Evolutionary conservation across 2,888 invertebrate genomes (phyloP), one percentile per base, ranked within the genome.

Genomic region (Hesperia comma): DNA sequence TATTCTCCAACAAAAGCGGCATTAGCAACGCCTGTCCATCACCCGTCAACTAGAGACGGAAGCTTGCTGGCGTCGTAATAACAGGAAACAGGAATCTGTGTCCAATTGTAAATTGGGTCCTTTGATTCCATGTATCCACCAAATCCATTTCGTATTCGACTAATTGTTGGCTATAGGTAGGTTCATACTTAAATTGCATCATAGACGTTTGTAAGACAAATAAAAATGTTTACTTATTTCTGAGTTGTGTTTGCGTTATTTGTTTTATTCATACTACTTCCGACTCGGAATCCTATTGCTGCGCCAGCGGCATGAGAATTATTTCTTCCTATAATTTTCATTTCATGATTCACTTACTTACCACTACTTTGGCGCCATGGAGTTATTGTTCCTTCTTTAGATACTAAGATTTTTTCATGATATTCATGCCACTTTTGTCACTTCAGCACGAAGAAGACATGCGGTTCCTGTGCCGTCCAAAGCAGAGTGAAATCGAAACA

Each of bases 371-470:
- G 26, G 26, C 26, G 26, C 26, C 26, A 5, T 5, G 3, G 5
- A 26, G 5, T 26, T 26, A 26, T 26, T 26, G 26, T 26, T 26
- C 2, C 26, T 26, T 26, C 3, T 26, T 4, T 4, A 5, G 2
- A 26, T 26, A 12, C 7, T 32, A n/a, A 40, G 37, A 43, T 37
- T 37, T 37, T 26, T 2, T 26, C 26, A 26, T 5, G 5, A 37
- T 37, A 37, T 0, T 37, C 10, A 10, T 37, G 32, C 33, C 26
- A 26, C 26, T 26, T 51, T 51, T 32, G 19, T 21, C 10, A 54
- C 41, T 32, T 14, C 17, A 93, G 93, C 85, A 89, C 54, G 90
- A 91, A 72, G 91, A 92, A 78, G 87, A 90, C 57, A 82, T 93
- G 80, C 85, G 84, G 0, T 74, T 71, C 8, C 80, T 93, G 68